Percentiles rank a stretch among this genome's conserved stretches.
phyloP scores from a whole-genome alignment of 2,113 vertebrate species.

The Crotalus viridis region DNA sequence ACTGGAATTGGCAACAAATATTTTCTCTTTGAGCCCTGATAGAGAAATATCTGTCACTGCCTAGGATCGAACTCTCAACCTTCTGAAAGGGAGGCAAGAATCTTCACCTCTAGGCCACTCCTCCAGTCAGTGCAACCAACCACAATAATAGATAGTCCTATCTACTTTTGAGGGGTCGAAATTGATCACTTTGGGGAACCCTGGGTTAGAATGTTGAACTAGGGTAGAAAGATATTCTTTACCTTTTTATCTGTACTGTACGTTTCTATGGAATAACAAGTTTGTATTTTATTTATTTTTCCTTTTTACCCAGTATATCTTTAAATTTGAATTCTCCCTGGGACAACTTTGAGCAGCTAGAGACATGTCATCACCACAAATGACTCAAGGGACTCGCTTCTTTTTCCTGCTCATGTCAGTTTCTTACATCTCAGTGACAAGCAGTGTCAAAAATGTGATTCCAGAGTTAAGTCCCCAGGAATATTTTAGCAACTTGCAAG shows the following conservation, averaged over 20 bases:
- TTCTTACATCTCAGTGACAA: slow-evolving; percentile 20
- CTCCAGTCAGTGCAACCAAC: not conserved
- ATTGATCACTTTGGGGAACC: not conserved
- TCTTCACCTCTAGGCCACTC: not conserved
- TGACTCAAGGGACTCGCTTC: not conserved
- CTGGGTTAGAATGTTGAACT: not conserved
- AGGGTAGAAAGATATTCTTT: not conserved
- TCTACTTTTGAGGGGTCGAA: not conserved
- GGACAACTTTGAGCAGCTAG: not conserved
- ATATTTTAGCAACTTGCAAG: slow-evolving; percentile 54
- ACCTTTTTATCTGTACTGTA: not conserved
- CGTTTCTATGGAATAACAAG: not conserved
- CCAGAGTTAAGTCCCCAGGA: slow-evolving; percentile 57
- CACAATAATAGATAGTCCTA: not conserved
- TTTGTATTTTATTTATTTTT: not conserved
- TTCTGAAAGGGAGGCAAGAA: not conserved
- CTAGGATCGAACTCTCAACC: not conserved
- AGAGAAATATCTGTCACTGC: not conserved
- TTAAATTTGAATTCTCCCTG: slow-evolving; percentile 32
- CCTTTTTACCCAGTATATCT: not conserved
- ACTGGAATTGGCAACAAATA: not conserved
- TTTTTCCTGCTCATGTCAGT: slow-evolving; percentile 31
- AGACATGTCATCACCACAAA: slow-evolving; percentile 22
- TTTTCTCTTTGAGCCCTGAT: not conserved
- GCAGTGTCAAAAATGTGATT: not conserved